A percentile compares a stretch with the other conserved stretches of the same genome.
These are phyloP conservation scores for Diorhabda sublineata DNA, from an alignment of 1,140 invertebrate species.

Conservation along the genomic window DNA sequence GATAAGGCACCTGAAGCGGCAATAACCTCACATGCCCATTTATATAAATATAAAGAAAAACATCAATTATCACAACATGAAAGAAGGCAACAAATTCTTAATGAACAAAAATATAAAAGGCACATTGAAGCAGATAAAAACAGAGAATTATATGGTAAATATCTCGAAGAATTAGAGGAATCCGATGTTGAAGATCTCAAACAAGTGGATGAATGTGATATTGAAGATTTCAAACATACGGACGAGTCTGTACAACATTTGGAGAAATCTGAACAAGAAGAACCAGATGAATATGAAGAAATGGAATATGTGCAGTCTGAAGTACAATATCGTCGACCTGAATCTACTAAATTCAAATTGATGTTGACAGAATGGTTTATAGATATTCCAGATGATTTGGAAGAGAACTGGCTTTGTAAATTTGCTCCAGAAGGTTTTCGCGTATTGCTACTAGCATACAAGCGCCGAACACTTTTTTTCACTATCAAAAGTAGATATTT, in stretches of 20 bases:
- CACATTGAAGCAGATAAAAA: slow-evolving; percentile 25
- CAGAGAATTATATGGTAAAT: slow-evolving; percentile 26
- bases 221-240: not conserved
- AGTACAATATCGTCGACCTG: not conserved
- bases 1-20: no score
- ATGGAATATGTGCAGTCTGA: slow-evolving; percentile 18
- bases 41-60: slow-evolving; percentile 31
- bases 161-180: slow-evolving; percentile 13
- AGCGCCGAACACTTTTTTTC: slow-evolving; percentile 47
- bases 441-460: slow-evolving; percentile 69
- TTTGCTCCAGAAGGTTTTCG: slow-evolving; percentile 79
- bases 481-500: slow-evolving; percentile 28
- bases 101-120: slow-evolving; percentile 33
- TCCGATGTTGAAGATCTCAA: no score
- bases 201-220: no score
- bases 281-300: slow-evolving; percentile 8
- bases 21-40: slow-evolving; percentile 3
- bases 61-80: slow-evolving; percentile 28
- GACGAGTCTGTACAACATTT: slow-evolving; percentile 4
- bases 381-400: slow-evolving; percentile 75
- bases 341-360: slow-evolving; percentile 47
- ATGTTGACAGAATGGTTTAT: slow-evolving; percentile 91
- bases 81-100: slow-evolving; percentile 23
- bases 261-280: slow-evolving; percentile 5
- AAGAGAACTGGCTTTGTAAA: slow-evolving; percentile 75